Evolutionary conservation across 2,888 invertebrate genomes (phyloP).

Genomic region (Proisotoma minuta): DNA sequence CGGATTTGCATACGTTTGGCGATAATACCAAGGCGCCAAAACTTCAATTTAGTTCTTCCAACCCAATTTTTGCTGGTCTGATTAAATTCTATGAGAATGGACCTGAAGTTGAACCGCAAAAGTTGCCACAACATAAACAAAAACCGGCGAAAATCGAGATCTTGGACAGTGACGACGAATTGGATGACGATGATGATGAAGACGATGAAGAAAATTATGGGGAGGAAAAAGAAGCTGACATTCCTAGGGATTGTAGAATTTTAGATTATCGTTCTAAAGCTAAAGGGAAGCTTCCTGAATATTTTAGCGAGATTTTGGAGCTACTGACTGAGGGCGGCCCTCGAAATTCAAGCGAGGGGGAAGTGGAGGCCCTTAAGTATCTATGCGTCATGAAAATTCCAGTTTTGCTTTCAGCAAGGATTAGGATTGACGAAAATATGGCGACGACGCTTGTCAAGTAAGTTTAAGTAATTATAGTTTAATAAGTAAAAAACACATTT

Average conservation of each 20-base stretch:
- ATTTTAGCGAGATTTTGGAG: constrained; percentile 43
- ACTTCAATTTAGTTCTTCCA: constrained; percentile 33
- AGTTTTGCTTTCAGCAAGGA: constrained; percentile 27
- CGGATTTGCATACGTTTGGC: constrained; percentile 21
- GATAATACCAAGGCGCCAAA: background rate
- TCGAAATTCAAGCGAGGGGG: constrained; percentile 23
- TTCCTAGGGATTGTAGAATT: constrained; percentile 28
- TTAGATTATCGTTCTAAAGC: constrained; percentile 20
- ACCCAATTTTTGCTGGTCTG: constrained; percentile 25
- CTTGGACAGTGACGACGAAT: constrained; percentile 44
- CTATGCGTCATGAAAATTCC: constrained; percentile 38
- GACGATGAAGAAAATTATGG: constrained; percentile 10
- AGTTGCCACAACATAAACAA: background rate
- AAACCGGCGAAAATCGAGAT: constrained; percentile 19
- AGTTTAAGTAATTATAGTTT: too few relatives aligned
- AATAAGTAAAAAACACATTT: too few relatives aligned
- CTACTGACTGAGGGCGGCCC: constrained; percentile 29
- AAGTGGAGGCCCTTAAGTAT: constrained; percentile 34
- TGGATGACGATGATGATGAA: constrained; percentile 20
- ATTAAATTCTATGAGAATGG: constrained; percentile 27
- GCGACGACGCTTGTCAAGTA: constrained; percentile 31
- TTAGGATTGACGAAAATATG: constrained; percentile 37
- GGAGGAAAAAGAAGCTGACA: constrained; percentile 15
- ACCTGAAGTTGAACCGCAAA: background rate
- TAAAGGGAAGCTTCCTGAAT: constrained; percentile 31